Conservation (phyloP, 1,140 invertebrate species). For the Maconellicoccus hirsutus region DNA sequence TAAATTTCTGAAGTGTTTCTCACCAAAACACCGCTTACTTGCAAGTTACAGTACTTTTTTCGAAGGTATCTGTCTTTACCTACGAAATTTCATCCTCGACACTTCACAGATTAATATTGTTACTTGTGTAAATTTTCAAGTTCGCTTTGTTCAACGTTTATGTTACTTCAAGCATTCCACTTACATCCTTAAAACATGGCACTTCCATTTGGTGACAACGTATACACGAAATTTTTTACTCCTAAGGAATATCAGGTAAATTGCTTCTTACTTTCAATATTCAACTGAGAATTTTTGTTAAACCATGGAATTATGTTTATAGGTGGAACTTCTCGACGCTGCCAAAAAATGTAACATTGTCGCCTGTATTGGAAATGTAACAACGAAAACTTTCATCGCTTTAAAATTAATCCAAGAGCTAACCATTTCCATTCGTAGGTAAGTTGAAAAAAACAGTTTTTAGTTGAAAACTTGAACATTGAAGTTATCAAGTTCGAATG, state of each 20-base stretch:
- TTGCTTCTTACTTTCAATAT: slow-evolving; percentile 11
- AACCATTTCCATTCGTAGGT: slow-evolving; percentile 42
- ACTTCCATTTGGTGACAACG: slow-evolving; percentile 38
- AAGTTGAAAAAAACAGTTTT: slow-evolving; percentile 26
- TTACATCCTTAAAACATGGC: slow-evolving; percentile 22
- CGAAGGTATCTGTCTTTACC: no score
- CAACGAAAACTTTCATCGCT: slow-evolving; percentile 78
- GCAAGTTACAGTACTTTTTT: no score
- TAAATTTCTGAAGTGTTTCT: no score
- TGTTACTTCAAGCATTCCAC: no score
- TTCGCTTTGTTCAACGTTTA: no score
- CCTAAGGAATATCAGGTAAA: slow-evolving; percentile 58
- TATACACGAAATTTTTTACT: slow-evolving; percentile 56
- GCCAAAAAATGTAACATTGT: slow-evolving; percentile 70
- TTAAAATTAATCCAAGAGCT: slow-evolving; percentile 74
- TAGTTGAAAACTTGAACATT: neutral
- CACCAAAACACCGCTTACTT: no score
- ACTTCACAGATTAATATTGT: no score
- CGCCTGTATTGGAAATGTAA: slow-evolving; percentile 64
- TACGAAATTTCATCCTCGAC: no score
- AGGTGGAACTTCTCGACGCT: slow-evolving; percentile 69
- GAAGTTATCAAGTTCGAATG: neutral
- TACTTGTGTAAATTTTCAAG: no score
- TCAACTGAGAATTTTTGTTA: no score
- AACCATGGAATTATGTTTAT: no score